Conservation (phyloP, 2,113 vertebrate genomes). For the Leucosticte australis region DNA sequence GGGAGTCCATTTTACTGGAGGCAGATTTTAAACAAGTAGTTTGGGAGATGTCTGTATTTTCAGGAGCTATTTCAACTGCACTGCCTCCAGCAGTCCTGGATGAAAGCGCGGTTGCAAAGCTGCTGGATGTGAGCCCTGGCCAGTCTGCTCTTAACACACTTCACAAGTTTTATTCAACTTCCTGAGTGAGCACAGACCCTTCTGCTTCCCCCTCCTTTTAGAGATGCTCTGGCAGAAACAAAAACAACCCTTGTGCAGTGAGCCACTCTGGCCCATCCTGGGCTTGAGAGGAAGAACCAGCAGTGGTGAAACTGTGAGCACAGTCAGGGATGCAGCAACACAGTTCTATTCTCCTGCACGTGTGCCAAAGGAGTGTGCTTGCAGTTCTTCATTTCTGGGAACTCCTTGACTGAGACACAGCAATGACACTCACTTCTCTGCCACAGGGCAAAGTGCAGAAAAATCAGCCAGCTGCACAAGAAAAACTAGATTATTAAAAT, state of each 20-base stretch:
- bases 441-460: not conserved
- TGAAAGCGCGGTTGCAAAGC: conserved; percentile 11
- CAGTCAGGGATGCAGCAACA: not conserved
- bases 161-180: not conserved
- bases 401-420: not conserved
- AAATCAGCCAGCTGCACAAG: not conserved
- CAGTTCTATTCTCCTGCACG: fast-evolving
- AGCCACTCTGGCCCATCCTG: not conserved
- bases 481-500: not conserved
- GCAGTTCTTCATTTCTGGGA: not conserved
- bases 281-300: not conserved
- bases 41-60: conserved; percentile 50
- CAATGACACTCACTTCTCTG: not conserved
- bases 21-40: conserved; percentile 55
- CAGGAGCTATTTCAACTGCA: conserved; percentile 43
- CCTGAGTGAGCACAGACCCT: not conserved
- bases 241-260: not conserved
- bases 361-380: not conserved
- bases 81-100: conserved; percentile 50
- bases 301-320: not conserved
- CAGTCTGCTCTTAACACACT: not conserved
- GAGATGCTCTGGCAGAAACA: not conserved
- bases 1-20: conserved; percentile 50
- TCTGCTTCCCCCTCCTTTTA: not conserved
- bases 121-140: not conserved